A percentile compares a stretch with the other conserved stretches of the same genome.
These are phyloP conservation scores for Planococcus citri DNA, from an alignment of 1,140 invertebrate species.

Conservation along the genomic window DNA sequence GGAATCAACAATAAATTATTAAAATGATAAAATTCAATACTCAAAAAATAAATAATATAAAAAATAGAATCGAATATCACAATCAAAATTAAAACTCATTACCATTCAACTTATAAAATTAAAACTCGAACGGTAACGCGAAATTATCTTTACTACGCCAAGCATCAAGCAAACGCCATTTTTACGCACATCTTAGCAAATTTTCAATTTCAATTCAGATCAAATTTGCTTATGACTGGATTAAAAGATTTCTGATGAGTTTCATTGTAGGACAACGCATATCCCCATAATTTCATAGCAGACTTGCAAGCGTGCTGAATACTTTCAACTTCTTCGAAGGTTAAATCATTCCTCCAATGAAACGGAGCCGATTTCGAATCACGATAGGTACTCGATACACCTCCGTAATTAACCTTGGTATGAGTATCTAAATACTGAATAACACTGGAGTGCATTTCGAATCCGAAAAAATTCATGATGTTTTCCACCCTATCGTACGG, in stretches of 20 bases:
- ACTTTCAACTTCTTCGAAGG: constrained; percentile 49
- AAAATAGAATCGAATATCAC: background rate
- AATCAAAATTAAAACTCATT: background rate
- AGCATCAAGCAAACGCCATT: too few relatives aligned
- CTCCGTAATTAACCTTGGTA: constrained; percentile 61
- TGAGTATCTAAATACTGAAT: constrained; percentile 64
- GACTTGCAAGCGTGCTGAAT: constrained; percentile 50
- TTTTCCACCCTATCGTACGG: constrained; percentile 54
- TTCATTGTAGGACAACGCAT: constrained; percentile 40
- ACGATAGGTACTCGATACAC: constrained; percentile 68
- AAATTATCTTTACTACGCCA: too few relatives aligned
- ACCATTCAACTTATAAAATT: background rate
- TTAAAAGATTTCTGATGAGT: constrained; percentile 43
- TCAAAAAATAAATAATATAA: background rate
- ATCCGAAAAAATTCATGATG: constrained; percentile 62
- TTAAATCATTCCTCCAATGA: constrained; percentile 64
- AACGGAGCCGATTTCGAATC: constrained; percentile 70
- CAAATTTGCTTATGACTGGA: constrained; percentile 33
- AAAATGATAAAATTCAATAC: background rate
- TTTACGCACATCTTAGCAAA: too few relatives aligned
- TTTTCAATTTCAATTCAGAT: background rate
- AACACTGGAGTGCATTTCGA: constrained; percentile 54
- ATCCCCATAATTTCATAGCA: constrained; percentile 74
- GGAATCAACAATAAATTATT: background rate
- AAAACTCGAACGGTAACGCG: background rate